Conservation (phyloP, 2,113 vertebrate genomes). For the Crocuta crocuta region DNA sequence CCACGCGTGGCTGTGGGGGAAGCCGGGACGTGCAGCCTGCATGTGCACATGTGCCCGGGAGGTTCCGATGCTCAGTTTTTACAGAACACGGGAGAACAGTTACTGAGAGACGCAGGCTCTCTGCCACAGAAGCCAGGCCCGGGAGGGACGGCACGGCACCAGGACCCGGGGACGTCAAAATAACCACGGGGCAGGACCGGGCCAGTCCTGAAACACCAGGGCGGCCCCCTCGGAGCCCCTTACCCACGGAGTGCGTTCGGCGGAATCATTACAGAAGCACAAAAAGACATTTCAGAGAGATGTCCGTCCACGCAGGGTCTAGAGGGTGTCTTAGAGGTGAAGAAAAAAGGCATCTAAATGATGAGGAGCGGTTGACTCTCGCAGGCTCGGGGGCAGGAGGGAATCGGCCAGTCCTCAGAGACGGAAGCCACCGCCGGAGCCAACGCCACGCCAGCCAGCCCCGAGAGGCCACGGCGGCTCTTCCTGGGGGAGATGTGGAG, state of each 20-base stretch:
- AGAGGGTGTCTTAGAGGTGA: not conserved
- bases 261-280: accelerated
- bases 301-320: accelerated
- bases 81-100: too few species aligned
- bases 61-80: accelerated
- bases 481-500: not conserved
- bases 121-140: not conserved
- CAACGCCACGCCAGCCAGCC: not conserved
- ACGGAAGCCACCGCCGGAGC: accelerated
- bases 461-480: not conserved
- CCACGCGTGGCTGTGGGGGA: not conserved
- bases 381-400: not conserved
- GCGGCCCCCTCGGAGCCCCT: not conserved
- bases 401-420: not conserved
- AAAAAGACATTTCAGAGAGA: not conserved
- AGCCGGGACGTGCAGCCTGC: not conserved
- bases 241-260: accelerated
- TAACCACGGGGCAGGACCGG: accelerated
- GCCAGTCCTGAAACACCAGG: not conserved
- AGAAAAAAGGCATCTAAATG: not conserved
- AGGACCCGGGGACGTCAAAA: too few species aligned
- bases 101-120: not conserved
- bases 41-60: accelerated
- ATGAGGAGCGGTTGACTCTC: not conserved
- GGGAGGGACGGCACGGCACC: not conserved